phyloP scores from a whole-genome alignment of 2,797 vertebrate genomes.

The Bucorvus abyssinicus region DNA sequence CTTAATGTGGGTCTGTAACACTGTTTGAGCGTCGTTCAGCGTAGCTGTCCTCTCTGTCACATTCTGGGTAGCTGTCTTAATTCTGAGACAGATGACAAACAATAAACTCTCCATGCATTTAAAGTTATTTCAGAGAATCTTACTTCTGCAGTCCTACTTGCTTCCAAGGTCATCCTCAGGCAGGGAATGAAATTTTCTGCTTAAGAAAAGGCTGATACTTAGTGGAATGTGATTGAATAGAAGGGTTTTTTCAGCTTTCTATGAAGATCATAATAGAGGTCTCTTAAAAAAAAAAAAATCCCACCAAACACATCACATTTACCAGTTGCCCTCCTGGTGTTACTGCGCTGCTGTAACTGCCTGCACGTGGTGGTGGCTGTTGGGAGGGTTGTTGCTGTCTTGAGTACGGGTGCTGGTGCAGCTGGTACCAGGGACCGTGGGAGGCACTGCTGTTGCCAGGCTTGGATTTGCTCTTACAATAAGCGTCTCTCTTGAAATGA shows the following conservation, averaged over 20 bases:
- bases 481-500: neutral
- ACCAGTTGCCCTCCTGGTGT: neutral
- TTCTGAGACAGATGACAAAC: neutral
- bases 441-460: neutral
- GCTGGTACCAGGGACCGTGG: neutral
- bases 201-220: neutral
- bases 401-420: neutral
- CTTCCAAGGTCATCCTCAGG: neutral
- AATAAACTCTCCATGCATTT: neutral
- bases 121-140: neutral
- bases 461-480: neutral
- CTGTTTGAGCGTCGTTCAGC: neutral
- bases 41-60: neutral
- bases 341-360: neutral
- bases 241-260: neutral
- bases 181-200: neutral
- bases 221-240: neutral
- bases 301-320: neutral
- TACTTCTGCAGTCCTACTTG: neutral
- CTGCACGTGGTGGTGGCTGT: rapidly evolving
- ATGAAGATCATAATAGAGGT: neutral
- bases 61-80: neutral
- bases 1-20: neutral
- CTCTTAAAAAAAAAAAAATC: neutral
- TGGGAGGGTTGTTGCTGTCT: neutral